phyloP scores from a whole-genome alignment of 2,888 invertebrate species.

The Allophyes oxyacanthae region DNA sequence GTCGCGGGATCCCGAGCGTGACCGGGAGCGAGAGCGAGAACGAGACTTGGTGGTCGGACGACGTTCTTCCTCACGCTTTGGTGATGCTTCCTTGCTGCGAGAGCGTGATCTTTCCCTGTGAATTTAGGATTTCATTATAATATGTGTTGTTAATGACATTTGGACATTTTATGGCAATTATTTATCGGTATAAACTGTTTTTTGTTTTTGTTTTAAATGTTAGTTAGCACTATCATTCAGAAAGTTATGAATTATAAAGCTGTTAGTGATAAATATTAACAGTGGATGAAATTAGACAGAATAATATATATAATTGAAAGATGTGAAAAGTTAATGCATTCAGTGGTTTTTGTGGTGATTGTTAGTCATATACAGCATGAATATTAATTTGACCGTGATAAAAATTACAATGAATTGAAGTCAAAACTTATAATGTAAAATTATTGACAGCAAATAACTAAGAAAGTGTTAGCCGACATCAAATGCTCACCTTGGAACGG shows the following conservation, averaged over 20 bases:
- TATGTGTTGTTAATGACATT: background rate
- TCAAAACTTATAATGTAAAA: constrained; percentile 19
- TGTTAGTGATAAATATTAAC: constrained; percentile 15
- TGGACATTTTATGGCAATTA: background rate
- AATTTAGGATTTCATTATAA: constrained; percentile 23
- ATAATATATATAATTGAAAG: background rate
- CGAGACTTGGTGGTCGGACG: constrained; percentile 80
- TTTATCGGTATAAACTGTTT: background rate
- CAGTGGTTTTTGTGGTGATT: background rate
- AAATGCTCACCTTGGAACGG: constrained; percentile 72
- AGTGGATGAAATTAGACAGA: background rate
- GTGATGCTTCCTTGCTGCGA: constrained; percentile 90
- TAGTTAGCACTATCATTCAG: constrained; percentile 5
- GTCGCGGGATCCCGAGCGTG: constrained; percentile 71
- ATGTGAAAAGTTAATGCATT: too few species aligned
- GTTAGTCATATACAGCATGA: constrained; percentile 22
- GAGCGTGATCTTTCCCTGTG: constrained; percentile 92
- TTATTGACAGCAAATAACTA: constrained; percentile 29
- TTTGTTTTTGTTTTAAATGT: background rate
- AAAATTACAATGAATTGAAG: constrained; percentile 23
- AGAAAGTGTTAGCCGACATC: constrained; percentile 44
- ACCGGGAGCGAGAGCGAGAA: constrained; percentile 70
- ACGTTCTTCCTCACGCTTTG: constrained; percentile 81
- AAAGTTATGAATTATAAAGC: constrained; percentile 2
- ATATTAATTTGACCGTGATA: constrained; percentile 8